Evolutionary conservation across 2,888 invertebrate species (phyloP).

Genomic region (Coelogynopora nodosa): DNA sequence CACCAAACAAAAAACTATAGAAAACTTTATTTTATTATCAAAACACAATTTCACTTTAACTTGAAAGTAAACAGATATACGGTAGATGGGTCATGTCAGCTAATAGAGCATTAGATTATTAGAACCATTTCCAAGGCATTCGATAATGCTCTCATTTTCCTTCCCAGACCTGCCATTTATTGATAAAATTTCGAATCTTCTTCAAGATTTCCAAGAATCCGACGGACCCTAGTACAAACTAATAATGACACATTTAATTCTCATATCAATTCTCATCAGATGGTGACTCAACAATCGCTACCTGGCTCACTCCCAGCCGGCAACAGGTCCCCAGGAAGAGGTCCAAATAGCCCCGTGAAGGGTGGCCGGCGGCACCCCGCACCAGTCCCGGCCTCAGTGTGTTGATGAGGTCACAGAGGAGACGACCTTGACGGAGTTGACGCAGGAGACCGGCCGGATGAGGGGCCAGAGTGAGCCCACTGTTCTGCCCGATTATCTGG

Average conservation of each 20-base stretch:
- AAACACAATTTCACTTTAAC: too few species aligned
- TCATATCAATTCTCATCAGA: too few species aligned
- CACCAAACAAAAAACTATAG: too few species aligned
- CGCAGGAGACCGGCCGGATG: not conserved
- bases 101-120: too few species aligned
- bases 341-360: not conserved
- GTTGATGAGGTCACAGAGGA: not conserved
- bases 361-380: not conserved
- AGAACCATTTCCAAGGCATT: too few species aligned
- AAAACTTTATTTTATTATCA: too few species aligned
- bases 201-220: not conserved
- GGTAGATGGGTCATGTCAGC: too few species aligned
- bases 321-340: not conserved
- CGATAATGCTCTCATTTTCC: too few species aligned
- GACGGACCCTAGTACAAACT: not conserved
- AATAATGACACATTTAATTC: too few species aligned
- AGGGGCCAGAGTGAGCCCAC: not conserved
- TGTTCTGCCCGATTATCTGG: not conserved
- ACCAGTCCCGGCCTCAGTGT: not conserved
- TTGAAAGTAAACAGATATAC: too few species aligned
- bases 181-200: not conserved
- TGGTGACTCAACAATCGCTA: too few species aligned
- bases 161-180: too few species aligned
- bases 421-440: not conserved
- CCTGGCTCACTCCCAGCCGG: not conserved